phyloP scores from a whole-genome alignment of 2,797 vertebrate genomes.

The Anabacerthia variegaticeps region DNA sequence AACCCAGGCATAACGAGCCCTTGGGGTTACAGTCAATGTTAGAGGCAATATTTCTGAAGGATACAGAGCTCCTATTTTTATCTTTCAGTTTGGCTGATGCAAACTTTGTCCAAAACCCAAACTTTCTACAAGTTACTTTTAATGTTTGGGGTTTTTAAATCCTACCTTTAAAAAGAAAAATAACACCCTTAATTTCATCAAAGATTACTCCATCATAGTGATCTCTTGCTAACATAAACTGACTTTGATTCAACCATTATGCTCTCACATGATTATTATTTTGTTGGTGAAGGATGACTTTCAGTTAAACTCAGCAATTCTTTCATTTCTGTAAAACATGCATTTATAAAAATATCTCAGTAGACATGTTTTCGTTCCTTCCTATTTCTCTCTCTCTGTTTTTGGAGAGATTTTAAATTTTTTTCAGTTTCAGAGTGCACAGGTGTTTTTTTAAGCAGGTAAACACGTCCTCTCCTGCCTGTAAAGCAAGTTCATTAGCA shows the following conservation, averaged over 20 bases:
- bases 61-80: not conserved
- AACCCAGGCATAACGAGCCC: not conserved
- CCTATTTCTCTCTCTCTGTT: not conserved
- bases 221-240: not conserved
- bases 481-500: not conserved
- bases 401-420: not conserved
- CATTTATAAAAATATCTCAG: not conserved
- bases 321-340: not conserved
- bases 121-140: not conserved
- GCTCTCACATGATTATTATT: not conserved
- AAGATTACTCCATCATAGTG: not conserved
- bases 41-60: not conserved
- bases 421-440: not conserved
- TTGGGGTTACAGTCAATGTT: not conserved
- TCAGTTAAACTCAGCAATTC: not conserved
- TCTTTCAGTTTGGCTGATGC: not conserved
- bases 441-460: not conserved
- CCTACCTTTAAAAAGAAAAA: not conserved
- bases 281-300: constrained; percentile 1
- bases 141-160: not conserved
- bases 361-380: not conserved
- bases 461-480: not conserved
- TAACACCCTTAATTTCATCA: not conserved
- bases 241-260: not conserved
- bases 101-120: not conserved